Conservation (phyloP, 2,888 invertebrate genomes). For the Bursaphelenchus okinawaensis region DNA sequence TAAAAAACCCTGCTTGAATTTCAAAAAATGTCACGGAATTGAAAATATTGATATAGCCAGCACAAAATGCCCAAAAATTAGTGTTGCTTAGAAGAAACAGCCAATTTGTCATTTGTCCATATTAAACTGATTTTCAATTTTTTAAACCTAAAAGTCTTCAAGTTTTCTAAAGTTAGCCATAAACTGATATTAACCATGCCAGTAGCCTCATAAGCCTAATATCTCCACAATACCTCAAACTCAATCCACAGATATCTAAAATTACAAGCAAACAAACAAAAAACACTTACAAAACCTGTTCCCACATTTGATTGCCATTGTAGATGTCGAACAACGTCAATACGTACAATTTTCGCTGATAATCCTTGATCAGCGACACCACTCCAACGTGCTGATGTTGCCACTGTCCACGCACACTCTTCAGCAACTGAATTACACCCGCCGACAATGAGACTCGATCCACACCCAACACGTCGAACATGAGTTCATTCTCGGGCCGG, state of each 20-base stretch:
- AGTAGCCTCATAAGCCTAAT: too few species aligned
- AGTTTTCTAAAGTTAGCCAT: too few species aligned
- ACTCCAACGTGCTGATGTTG: conserved; percentile 35
- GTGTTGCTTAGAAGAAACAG: too few species aligned
- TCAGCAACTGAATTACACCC: conserved; percentile 41
- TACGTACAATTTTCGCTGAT: conserved; percentile 40
- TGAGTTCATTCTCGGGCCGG: conserved; percentile 24
- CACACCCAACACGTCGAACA: conserved; percentile 32
- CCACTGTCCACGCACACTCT: conserved; percentile 35
- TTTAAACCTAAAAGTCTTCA: too few species aligned
- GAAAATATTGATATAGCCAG: too few species aligned
- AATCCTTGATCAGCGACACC: conserved; percentile 42
- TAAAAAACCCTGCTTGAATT: not conserved
- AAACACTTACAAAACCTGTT: conserved; percentile 37
- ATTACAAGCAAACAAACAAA: too few species aligned
- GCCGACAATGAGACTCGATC: conserved; percentile 40
- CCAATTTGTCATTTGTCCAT: too few species aligned
- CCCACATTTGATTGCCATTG: conserved; percentile 33
- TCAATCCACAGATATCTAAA: too few species aligned
- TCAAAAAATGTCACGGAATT: not conserved
- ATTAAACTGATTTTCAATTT: too few species aligned
- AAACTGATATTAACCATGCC: too few species aligned
- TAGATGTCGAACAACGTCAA: conserved; percentile 42
- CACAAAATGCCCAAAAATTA: too few species aligned
- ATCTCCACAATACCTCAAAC: not conserved